These are phyloP conservation scores for Temnothorax ravouxi DNA, from an alignment of 2,888 invertebrate species.

Conservation along the genomic window DNA sequence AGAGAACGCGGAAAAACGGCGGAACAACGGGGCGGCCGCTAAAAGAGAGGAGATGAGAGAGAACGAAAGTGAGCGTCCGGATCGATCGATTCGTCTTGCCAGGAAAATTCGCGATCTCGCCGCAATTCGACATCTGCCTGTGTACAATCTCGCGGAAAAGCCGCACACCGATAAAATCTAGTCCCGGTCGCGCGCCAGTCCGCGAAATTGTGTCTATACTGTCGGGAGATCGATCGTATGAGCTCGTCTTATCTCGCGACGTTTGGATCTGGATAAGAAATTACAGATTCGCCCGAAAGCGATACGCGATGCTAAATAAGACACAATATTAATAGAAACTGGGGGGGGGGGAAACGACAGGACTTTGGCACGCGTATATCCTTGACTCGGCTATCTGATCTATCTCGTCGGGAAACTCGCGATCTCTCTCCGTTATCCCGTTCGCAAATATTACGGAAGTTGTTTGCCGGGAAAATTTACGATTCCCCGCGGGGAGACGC, in stretches of 20 bases:
- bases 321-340: conserved; percentile 18
- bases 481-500: not conserved
- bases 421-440: not conserved
- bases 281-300: not conserved
- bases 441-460: not conserved
- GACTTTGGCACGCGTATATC: conserved; percentile 9
- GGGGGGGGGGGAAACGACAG: not conserved
- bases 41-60: conserved; percentile 20
- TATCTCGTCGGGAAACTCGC: not conserved
- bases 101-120: conserved; percentile 28
- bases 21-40: conserved; percentile 12
- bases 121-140: not conserved
- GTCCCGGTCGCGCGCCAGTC: not conserved
- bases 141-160: not conserved
- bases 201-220: conserved; percentile 2
- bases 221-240: conserved; percentile 4
- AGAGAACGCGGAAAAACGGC: not conserved
- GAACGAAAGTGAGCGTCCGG: conserved; percentile 62
- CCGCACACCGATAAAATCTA: conserved; percentile 6
- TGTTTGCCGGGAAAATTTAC: conserved; percentile 52
- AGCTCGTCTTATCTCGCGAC: not conserved
- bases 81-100: conserved; percentile 73
- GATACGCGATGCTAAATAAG: not conserved
- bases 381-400: not conserved
- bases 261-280: not conserved